Evolutionary conservation across 2,888 invertebrate species (phyloP), one percentile per base, ranked within the genome.

Genomic region (Drosophila neotestacea): DNA sequence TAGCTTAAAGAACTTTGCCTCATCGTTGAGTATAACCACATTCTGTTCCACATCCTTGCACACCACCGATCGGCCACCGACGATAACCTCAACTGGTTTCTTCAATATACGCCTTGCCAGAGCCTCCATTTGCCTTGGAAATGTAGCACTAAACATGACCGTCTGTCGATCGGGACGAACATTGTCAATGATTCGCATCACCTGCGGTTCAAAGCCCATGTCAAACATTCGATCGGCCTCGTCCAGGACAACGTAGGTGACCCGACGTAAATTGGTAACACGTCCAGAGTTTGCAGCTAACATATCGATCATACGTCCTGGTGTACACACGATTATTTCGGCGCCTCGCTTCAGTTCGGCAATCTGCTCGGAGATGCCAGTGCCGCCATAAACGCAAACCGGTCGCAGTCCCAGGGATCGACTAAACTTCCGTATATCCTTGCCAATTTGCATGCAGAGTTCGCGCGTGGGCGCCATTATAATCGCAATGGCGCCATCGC

Each of bases 201-300:
- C 93, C 75, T 93, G 93, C 28, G 93, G 93, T 68, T 99, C 99
- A 91, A 99, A 99, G 16, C 99, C 99, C 98, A 99, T 99, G 92
- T 99, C 99, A 92, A 99, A 99, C 99, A 99, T 99, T 44, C 99
- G 94, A 92, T 99, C 99, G 0, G 99, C 99, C 93, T 99, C 99
- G 92, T 99, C 99, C 39, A 99, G 93, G 1, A 99, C 99, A 46
- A 99, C 95, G 91, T 99, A 99, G 0, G 99, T 99, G 42, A 98
- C 98, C 44, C 99, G 94, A n/a, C 97, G 94, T 69, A 99, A 93
- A 93, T 99, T 99, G 6, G 99, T 99, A 2, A 99, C 99, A 79
- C 98, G 95, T 73, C 99, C 99, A 48, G 97, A 98, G 92, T 99
- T 99, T 0, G 99, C 99, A 0, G 99, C 98, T 81, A 99, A 92